Conservation (phyloP, 2,113 vertebrate genomes). For the Pangasianodon hypophthalmus region DNA sequence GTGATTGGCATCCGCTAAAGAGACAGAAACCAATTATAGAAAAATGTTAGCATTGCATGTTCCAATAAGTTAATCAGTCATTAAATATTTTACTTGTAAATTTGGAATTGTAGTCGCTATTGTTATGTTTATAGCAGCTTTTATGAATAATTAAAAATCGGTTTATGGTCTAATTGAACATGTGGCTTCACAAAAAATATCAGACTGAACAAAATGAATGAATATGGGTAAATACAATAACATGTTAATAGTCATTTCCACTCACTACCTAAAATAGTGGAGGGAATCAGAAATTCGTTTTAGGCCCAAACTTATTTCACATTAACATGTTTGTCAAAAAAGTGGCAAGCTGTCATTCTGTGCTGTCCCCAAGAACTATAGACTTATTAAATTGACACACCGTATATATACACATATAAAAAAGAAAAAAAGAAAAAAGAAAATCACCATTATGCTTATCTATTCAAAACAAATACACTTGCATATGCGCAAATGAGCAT, state of each 20-base stretch:
- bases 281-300: not conserved
- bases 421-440: no score
- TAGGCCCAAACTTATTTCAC: not conserved
- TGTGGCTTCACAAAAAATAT: not conserved
- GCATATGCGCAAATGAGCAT: not conserved
- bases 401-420: no score
- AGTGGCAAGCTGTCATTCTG: not conserved
- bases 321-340: not conserved
- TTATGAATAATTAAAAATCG: not conserved
- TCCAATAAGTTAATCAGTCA: no score
- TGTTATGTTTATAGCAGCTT: not conserved
- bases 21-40: constrained; percentile 23
- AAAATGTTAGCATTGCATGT: not conserved
- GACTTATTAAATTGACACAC: no score
- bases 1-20: constrained; percentile 86
- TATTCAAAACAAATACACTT: not conserved
- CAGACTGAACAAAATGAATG: not conserved
- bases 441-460: no score
- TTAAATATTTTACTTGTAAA: not conserved
- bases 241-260: no score
- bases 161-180: not conserved
- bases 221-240: no score
- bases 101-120: not conserved
- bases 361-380: not conserved
- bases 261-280: not conserved